Conservation (phyloP, 2,888 invertebrate genomes). For the Mimumesa dahlbomi region DNA sequence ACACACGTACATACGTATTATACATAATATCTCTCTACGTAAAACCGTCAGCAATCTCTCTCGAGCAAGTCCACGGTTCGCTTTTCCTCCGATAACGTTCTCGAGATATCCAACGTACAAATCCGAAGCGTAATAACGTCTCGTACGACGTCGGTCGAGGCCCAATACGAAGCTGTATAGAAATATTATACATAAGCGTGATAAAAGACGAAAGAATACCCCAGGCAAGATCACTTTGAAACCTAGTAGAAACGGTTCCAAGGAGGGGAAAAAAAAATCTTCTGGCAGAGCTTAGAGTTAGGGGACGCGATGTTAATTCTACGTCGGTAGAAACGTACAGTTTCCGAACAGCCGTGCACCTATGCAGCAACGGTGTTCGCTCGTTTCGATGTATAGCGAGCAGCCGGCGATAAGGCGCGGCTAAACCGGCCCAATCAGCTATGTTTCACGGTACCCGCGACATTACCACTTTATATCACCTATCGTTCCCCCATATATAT, state of each 20-base stretch:
- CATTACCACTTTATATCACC: conserved; percentile 68
- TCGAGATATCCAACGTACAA: conserved; percentile 31
- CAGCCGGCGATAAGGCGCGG: conserved; percentile 64
- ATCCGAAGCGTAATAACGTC: conserved; percentile 39
- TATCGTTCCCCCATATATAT: conserved; percentile 67
- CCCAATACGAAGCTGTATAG: conserved; percentile 1
- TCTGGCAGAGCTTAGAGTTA: too few relatives aligned
- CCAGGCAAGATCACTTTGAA: too few relatives aligned
- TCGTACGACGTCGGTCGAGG: conserved; percentile 42
- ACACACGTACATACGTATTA: too few relatives aligned
- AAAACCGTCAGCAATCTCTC: conserved; percentile 13
- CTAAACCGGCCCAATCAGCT: conserved; percentile 66
- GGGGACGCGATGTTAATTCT: background rate
- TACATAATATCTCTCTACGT: too few relatives aligned
- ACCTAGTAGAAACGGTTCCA: too few relatives aligned
- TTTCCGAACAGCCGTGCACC: background rate
- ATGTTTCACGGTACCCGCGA: conserved; percentile 65
- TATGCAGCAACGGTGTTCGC: conserved; percentile 33
- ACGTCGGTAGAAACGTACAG: background rate
- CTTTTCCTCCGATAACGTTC: conserved; percentile 44
- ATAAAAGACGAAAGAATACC: background rate
- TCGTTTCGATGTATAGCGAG: conserved; percentile 45
- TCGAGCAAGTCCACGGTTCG: conserved; percentile 23
- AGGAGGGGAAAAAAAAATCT: too few relatives aligned
- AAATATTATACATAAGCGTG: background rate